phyloP scores from a whole-genome alignment of 2,113 vertebrate species.

The Cephalopholis sonnerati region DNA sequence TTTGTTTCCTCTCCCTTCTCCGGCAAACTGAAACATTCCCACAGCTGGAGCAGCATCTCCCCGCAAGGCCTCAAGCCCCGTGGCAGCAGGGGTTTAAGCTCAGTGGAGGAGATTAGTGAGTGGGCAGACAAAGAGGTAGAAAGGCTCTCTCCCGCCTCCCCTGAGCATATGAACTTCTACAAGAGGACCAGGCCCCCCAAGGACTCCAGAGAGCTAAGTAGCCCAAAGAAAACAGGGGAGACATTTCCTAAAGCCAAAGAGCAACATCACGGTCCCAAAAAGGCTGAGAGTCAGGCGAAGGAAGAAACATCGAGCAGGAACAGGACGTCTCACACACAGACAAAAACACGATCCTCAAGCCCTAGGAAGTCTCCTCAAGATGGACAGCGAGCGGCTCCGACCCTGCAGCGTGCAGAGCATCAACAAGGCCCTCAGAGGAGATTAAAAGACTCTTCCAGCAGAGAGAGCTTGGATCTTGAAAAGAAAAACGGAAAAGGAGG shows the following conservation, averaged over 20 bases:
- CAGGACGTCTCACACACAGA: conserved; percentile 49
- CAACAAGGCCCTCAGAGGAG: conserved; percentile 42
- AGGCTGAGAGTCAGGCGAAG: conserved; percentile 55
- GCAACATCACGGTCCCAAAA: conserved; percentile 72
- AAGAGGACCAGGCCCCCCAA: conserved; percentile 66
- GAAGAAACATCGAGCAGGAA: conserved; percentile 57
- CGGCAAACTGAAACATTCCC: conserved; percentile 81
- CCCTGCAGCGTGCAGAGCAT: conserved; percentile 33
- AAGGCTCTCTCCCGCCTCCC: conserved; percentile 65
- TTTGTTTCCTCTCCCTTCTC: conserved; percentile 60
- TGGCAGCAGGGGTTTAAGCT: conserved; percentile 61
- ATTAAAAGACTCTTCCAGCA: conserved; percentile 56
- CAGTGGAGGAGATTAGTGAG: conserved; percentile 69
- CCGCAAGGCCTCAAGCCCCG: conserved; percentile 61
- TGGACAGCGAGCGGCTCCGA: conserved; percentile 42
- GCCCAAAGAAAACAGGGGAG: conserved; percentile 82
- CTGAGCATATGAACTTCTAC: conserved; percentile 62
- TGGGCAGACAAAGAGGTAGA: conserved; percentile 53
- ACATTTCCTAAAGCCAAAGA: conserved; percentile 76
- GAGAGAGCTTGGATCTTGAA: conserved; percentile 56
- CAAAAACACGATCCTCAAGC: conserved; percentile 49
- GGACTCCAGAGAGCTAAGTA: conserved; percentile 80
- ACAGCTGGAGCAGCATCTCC: conserved; percentile 65
- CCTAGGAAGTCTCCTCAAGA: conserved; percentile 49
- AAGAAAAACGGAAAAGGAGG: conserved; percentile 50